Evolutionary conservation across 1,140 invertebrate species (phyloP), one percentile per base, ranked within the genome.

Genomic region (Danaus melanippus): DNA sequence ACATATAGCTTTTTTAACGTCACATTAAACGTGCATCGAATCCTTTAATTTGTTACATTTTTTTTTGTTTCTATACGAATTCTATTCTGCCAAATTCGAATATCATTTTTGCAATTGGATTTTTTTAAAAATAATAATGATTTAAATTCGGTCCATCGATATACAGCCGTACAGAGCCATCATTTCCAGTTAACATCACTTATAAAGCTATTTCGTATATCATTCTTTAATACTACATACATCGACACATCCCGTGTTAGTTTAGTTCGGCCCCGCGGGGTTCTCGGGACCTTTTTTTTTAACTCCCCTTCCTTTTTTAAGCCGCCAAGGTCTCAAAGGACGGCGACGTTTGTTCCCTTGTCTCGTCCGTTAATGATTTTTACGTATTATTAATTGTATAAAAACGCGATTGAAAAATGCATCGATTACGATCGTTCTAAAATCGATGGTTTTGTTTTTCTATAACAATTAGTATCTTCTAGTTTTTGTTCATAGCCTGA

Each of bases 321-420:
- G 64, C 69, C 65, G 65, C 70, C 74, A 71, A 61, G 42, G 66
- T 59, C 68, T 75, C 79, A 84, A 84, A 82, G 69, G 74, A 72
- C 74, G 73, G 79, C 81, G 71, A 85, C 81, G 79, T 76, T 78
- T 81, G 78, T 84, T 81, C 79, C 67, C 72, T 65, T 82, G 77
- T 83, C 77, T 80, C 67, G 74, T 51, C 64, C 66, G 69, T 82
- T 85, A 85, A 85, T 85, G 82, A 85, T 83, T 80, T 81, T 79
- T 80, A 83, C 79, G 76, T 67, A 81, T 82, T 85, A 85, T 85
- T 85, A 85, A 85, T 85, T 79, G 78, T 77, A 64, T 60, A 69
- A 74, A 76, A 79, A 79, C 73, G 50, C 71, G 73, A 83, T 80
- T 83, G 78, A 84, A 73, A 79, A 77, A 83, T 84, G 71, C 71